phyloP scores from a whole-genome alignment of 2,113 vertebrate species.

The Camelus dromedarius region DNA sequence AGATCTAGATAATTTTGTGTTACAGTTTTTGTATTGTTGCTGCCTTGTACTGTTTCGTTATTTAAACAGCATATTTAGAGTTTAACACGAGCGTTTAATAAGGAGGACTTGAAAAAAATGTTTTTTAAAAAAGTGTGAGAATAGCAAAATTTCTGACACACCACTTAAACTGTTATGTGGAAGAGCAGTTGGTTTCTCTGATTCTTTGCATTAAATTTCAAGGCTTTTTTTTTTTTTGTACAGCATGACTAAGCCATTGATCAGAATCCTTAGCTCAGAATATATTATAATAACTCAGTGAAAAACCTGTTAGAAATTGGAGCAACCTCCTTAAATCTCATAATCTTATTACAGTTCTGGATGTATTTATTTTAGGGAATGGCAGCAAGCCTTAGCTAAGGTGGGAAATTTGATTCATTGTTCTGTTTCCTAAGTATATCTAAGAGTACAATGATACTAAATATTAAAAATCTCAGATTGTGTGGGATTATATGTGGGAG shows the following conservation, averaged over 20 bases:
- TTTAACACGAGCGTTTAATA: background rate
- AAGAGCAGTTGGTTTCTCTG: background rate
- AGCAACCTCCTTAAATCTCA: background rate
- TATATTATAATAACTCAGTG: background rate
- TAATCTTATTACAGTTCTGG: background rate
- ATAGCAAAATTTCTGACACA: background rate
- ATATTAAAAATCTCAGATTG: background rate
- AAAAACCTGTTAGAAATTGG: background rate
- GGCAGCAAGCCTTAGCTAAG: background rate
- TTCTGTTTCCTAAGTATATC: background rate
- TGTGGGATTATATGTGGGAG: background rate
- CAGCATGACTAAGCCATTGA: conserved; percentile 57
- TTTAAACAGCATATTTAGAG: background rate
- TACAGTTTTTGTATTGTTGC: background rate
- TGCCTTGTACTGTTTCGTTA: background rate
- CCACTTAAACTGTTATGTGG: background rate
- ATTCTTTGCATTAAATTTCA: background rate
- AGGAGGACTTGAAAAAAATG: background rate
- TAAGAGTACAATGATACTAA: background rate
- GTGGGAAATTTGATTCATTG: background rate
- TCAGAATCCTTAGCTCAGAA: background rate
- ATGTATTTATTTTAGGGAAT: background rate
- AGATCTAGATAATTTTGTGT: background rate
- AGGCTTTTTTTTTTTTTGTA: background rate
- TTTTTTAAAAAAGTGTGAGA: background rate